Conservation (phyloP, 2,888 invertebrate species). For the Nymphalis c-album region DNA sequence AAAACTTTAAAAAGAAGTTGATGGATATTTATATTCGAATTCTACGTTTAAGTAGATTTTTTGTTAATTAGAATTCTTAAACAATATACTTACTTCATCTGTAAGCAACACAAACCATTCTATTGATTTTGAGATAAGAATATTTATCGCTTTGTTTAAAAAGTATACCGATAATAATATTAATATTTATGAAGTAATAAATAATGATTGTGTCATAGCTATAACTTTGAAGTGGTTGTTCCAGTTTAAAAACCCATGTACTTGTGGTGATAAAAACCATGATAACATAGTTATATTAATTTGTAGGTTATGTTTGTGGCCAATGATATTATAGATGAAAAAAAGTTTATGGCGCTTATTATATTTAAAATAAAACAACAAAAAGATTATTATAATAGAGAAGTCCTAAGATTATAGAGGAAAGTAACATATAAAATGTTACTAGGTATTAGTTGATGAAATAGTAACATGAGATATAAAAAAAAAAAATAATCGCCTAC, state of each 20-base stretch:
- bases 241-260: not conserved
- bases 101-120: not conserved
- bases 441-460: too few species aligned
- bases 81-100: not conserved
- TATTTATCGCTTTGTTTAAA: not conserved
- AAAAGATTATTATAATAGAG: too few species aligned
- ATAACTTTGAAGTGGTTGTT: not conserved
- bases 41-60: slow-evolving; percentile 44
- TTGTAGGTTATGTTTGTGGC: not conserved
- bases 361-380: too few species aligned
- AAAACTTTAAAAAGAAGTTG: slow-evolving; percentile 36
- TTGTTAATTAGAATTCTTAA: slow-evolving; percentile 15
- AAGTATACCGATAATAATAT: not conserved
- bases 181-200: not conserved
- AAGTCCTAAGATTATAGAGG: too few species aligned
- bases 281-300: not conserved
- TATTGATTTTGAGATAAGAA: slow-evolving; percentile 4
- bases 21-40: slow-evolving; percentile 40
- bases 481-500: not conserved
- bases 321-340: too few species aligned
- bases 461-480: too few species aligned
- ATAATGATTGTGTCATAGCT: not conserved
- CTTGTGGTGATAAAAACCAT: not conserved
- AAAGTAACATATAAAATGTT: too few species aligned
- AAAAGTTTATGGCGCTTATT: too few species aligned